Conservation (phyloP, 2,113 vertebrate species). For the Tragulus kanchil region DNA sequence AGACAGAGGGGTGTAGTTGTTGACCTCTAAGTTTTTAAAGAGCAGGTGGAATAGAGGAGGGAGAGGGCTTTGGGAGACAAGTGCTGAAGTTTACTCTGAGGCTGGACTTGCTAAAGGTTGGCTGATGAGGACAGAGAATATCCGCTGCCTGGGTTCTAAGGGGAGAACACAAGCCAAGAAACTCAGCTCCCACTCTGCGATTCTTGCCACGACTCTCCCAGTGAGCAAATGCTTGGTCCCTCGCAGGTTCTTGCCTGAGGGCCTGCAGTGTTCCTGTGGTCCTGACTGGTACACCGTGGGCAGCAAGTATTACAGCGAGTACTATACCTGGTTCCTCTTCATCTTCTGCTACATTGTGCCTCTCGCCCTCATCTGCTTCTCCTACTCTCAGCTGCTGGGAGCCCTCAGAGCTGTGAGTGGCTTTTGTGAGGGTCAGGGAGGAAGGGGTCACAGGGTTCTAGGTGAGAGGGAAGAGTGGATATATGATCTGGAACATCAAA, state of each 20-base stretch:
- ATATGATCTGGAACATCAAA: background rate
- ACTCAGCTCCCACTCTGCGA: background rate
- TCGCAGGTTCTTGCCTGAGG: conserved; percentile 89
- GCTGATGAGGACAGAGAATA: background rate
- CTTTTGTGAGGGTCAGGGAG: background rate
- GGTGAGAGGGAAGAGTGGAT: background rate
- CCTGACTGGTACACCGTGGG: conserved; percentile 92
- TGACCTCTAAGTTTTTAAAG: background rate
- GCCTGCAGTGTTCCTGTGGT: conserved; percentile 92
- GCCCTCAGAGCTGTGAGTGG: conserved; percentile 88
- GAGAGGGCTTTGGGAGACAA: background rate
- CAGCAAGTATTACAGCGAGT: conserved; percentile 88
- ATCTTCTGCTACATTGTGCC: conserved; percentile 91
- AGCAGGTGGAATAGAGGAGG: background rate
- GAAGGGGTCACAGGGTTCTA: background rate
- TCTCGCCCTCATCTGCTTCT: conserved; percentile 90
- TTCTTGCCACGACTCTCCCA: rapidly evolving
- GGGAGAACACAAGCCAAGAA: background rate
- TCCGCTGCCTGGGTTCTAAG: background rate
- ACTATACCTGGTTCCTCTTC: conserved; percentile 91
- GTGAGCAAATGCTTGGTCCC: background rate
- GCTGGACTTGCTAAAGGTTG: background rate
- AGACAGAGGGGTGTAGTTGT: background rate
- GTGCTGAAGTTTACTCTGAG: background rate
- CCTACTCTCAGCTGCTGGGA: conserved; percentile 88